phyloP scores from a whole-genome alignment of 2,888 invertebrate species.

The Entomobrya multifasciata region DNA sequence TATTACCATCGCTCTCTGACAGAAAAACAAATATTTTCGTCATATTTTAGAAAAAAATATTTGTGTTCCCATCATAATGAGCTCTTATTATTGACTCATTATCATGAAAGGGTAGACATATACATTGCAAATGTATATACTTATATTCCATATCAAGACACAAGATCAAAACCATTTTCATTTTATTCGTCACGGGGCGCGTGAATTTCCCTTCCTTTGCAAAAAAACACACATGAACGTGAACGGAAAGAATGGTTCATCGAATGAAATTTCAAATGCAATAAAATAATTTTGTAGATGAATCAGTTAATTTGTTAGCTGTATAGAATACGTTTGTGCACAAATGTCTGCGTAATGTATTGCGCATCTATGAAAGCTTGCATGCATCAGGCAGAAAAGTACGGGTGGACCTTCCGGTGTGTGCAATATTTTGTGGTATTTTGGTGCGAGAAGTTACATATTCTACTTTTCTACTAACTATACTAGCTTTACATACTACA shows the following conservation, averaged over 20 bases:
- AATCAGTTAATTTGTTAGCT: slow-evolving; percentile 24
- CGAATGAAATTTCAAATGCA: neutral
- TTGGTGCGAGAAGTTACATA: neutral
- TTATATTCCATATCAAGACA: no score
- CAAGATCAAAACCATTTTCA: slow-evolving; percentile 26
- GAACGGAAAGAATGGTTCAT: slow-evolving; percentile 38
- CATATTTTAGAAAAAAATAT: slow-evolving; percentile 4
- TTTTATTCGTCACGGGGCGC: no score
- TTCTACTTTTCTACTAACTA: slow-evolving; percentile 10
- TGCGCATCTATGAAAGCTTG: neutral
- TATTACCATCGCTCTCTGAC: no score
- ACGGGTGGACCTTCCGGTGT: slow-evolving; percentile 56
- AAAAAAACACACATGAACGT: neutral
- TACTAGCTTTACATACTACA: neutral
- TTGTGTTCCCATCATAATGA: neutral
- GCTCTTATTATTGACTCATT: neutral
- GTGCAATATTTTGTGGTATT: slow-evolving; percentile 44
- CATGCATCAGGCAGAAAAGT: neutral
- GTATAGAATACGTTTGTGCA: no score
- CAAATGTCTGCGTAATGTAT: neutral
- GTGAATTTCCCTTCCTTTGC: no score
- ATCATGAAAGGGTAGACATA: neutral
- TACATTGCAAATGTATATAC: neutral
- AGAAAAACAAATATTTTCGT: neutral
- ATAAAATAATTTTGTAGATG: slow-evolving; percentile 11